Conservation (phyloP, 2,797 vertebrate species). For the Margarornis squamiger region DNA sequence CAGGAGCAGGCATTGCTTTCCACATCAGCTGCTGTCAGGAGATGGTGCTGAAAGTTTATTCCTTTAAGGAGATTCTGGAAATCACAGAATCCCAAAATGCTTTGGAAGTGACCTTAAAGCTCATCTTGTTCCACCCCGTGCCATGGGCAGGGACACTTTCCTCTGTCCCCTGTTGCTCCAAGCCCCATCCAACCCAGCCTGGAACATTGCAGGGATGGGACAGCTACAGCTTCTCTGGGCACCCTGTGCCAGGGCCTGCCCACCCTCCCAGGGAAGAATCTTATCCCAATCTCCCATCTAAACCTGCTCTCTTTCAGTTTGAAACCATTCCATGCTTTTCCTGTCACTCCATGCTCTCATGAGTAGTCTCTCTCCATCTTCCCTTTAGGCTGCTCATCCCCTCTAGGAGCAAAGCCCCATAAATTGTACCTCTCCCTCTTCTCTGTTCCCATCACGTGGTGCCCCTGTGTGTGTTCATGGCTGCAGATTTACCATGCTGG, state of each 20-base stretch:
- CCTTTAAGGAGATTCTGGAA: neutral
- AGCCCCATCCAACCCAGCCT: neutral
- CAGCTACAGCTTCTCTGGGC: neutral
- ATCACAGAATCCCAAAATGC: neutral
- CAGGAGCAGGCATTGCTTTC: neutral
- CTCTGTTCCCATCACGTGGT: neutral
- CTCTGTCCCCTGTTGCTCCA: neutral
- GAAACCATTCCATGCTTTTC: neutral
- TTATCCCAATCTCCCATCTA: neutral
- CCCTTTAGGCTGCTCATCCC: neutral
- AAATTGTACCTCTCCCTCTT: neutral
- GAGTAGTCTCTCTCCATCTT: neutral
- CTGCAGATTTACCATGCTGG: neutral
- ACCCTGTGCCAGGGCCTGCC: neutral
- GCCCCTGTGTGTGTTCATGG: neutral
- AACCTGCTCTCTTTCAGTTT: neutral
- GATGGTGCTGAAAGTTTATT: neutral
- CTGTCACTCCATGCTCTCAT: neutral
- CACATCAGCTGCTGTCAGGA: neutral
- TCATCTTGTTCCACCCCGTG: neutral
- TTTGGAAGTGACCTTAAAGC: neutral
- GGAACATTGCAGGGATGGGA: neutral
- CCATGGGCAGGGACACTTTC: neutral
- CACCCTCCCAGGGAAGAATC: neutral
- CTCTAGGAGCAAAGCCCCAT: neutral